Base-by-base conservation (phyloP, 1,140 invertebrate species). In the Maconellicoccus hirsutus region DNA sequence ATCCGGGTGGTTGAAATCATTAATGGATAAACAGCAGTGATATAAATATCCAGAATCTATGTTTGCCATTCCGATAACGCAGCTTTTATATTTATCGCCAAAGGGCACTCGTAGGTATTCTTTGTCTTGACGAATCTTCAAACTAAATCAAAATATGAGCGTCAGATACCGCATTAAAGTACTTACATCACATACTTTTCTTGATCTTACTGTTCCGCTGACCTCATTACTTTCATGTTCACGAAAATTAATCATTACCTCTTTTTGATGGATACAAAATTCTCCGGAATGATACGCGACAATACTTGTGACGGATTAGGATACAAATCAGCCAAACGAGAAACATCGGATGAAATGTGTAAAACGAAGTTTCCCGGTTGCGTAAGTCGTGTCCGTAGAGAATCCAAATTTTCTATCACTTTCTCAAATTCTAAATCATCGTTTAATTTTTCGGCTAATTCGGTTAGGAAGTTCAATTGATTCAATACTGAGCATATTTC, bases 1-100 rank as follows among this genome's bases (percentile, higher is more conserved):
- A 79, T 91, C 87, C 0, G 83, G 81, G 78, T 89, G 80, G 22
- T 82, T 78, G 76, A 83, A 86, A 59, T 87, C 83, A 0, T 78
- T 82, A 38, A 92, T 85, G 72, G 85, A 85, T 21, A 84, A 83
- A 63, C 84, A 83, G 22, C 83, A 80, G 77, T 91, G 90, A 72
- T 82, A 81, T 22, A 93, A 81, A 79, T 86, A 94, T 0, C 85
- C 84, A 0, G 90, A 91, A 79, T 96, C 92, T 66, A 91, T 84
- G 38, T 89, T 88, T 25, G 91, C 91, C 73, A 95, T 83, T n/a
- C 90, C 91, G 73, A 90, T 83, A 71, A 92, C 84, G 76, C 84
- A 85, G 73, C 61, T 69, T 71, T 61, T 73, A 71, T 70, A 75
- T 72, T 77, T 66, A 16, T 16, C 25, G 10, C 21, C 4, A 16